These are phyloP conservation scores for Nannobrachium achirus DNA, from an alignment of 2,113 vertebrate genomes.

Conservation along the genomic window DNA sequence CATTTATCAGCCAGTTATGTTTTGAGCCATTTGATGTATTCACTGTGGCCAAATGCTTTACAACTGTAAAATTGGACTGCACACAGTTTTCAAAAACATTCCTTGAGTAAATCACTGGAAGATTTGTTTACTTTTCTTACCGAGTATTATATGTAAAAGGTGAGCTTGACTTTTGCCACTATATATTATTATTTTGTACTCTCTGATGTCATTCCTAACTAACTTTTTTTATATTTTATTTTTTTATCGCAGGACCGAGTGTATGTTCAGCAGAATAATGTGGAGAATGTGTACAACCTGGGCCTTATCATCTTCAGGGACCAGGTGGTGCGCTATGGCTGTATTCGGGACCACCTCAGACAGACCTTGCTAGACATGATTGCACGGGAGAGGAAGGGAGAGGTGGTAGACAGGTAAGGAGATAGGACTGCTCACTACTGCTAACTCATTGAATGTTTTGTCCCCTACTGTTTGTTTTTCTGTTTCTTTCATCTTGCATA, in stretches of 20 bases:
- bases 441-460: neutral
- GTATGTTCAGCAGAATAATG: slow-evolving; percentile 96
- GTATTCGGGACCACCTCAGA: slow-evolving; percentile 93
- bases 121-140: neutral
- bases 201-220: neutral
- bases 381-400: slow-evolving; percentile 93
- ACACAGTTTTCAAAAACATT: too few relatives aligned
- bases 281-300: slow-evolving; percentile 98
- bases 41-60: too few relatives aligned
- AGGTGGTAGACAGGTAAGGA: slow-evolving; percentile 93
- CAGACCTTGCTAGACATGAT: slow-evolving; percentile 97
- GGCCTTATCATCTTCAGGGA: slow-evolving; percentile 98
- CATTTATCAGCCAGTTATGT: neutral
- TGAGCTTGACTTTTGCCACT: neutral
- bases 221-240: neutral
- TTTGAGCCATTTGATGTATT: too few relatives aligned
- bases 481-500: too few relatives aligned
- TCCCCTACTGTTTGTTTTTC: too few relatives aligned
- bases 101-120: too few relatives aligned
- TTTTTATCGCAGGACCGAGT: slow-evolving; percentile 79
- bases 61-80: too few relatives aligned
- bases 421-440: too few relatives aligned
- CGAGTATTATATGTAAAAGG: too few relatives aligned
- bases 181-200: neutral
- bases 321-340: slow-evolving; percentile 94